Evolutionary conservation across 2,888 invertebrate species (phyloP), one percentile per base, ranked within the genome.

Genomic region (Pristionchus arcanus): DNA sequence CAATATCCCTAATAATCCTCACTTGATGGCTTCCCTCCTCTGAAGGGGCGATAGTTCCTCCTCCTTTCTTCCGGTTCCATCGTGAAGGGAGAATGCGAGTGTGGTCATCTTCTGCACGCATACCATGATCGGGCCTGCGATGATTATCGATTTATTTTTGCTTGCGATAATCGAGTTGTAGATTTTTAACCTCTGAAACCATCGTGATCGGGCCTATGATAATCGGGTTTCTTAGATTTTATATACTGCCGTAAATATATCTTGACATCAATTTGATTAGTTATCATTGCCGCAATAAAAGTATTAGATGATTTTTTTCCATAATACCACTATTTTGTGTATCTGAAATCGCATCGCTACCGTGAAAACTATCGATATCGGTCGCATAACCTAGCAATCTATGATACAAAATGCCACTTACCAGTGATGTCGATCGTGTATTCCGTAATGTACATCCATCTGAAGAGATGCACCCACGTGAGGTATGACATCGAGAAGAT

Each of bases 341-440:
- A 59, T 68, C 9, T 31, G 5, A 31, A 31, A 71, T 0, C 9
- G 15, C 25, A 66, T 66, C 59, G 59, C 59, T 55, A 63, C 63
- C 63, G 9, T 63, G 9, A 21, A n/a, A 7, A 25, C 0, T n/a
- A 21, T 59, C 59, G 59, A 21, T 21, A 59, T 21, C 59, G 59
- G 5, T 59, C 21, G 21, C 25, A 59, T 4, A 25, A 7, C 11
- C 2, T 28, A n/a, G 28, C 9, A 7, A 49, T 49, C 66, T 28
- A 2, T 25, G 0, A 28, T 66, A 66, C 13, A 28, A 4, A 55
- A 34, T 53, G 87, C 90, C 93, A 94, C 95, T 96, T 97, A 97
- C 96, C 98, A 94, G 98, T 98, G 92, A 99, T 97, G 96, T 99
- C 98, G 92, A 99, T 96, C 19, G 97, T 97, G 95, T 97, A 98